Conservation (phyloP, 2,113 vertebrate species). For the Egretta garzetta region DNA sequence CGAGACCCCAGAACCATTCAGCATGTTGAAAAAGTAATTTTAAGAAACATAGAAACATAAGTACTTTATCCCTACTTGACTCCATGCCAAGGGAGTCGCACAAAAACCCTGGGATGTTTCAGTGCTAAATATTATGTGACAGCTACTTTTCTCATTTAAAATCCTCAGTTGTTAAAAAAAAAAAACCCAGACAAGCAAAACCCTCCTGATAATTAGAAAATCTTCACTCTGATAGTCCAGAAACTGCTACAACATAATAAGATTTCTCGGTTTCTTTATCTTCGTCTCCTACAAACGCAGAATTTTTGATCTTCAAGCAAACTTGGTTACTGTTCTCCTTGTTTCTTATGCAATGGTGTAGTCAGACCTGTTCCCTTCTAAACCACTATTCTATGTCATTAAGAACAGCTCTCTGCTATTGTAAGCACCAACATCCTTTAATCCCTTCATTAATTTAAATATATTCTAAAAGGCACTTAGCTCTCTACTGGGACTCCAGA, state of each 20-base stretch:
- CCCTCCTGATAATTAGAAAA: neutral
- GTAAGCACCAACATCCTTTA: constrained; percentile 31
- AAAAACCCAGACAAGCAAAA: neutral
- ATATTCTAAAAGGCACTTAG: constrained; percentile 40
- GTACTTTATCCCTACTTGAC: constrained; percentile 44
- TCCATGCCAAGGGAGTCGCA: neutral
- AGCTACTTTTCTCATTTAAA: neutral
- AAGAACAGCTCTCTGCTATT: neutral
- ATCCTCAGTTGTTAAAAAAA: neutral
- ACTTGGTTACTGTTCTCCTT: neutral
- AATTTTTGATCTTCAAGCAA: neutral
- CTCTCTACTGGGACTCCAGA: neutral
- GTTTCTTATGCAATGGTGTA: neutral
- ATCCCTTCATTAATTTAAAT: constrained; percentile 46
- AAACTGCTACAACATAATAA: neutral
- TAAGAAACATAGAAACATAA: constrained; percentile 6
- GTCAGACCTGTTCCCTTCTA: neutral
- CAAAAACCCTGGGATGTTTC: neutral
- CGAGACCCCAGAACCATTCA: neutral
- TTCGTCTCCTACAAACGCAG: neutral
- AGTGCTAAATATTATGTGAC: constrained; percentile 7
- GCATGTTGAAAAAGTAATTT: neutral
- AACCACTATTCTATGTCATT: constrained; percentile 2
- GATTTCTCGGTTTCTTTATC: neutral
- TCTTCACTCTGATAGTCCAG: neutral